phyloP scores from a whole-genome alignment of 2,113 vertebrate species.

The Phaethornis superciliosus region DNA sequence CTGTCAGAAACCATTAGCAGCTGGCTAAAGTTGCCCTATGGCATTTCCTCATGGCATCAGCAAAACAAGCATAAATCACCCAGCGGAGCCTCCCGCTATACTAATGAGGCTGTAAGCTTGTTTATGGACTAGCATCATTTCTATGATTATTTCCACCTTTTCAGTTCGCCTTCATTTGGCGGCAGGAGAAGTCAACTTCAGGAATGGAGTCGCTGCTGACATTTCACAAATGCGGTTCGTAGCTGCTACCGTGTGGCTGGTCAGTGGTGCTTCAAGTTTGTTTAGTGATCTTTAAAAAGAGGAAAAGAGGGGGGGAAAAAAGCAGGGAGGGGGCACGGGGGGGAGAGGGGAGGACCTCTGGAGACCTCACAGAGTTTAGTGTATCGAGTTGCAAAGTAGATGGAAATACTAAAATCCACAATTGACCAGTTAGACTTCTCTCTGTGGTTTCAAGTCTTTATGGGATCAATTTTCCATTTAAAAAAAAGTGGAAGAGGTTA shows the following conservation, averaged over 20 bases:
- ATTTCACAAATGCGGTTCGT: slow-evolving; percentile 77
- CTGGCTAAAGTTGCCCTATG: slow-evolving; percentile 92
- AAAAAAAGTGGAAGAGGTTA: slow-evolving; percentile 78
- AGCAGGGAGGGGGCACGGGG: background rate
- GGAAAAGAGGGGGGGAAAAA: background rate
- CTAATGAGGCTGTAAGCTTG: slow-evolving; percentile 97
- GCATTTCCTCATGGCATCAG: slow-evolving; percentile 92
- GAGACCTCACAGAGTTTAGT: slow-evolving; percentile 85
- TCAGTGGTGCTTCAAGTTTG: slow-evolving; percentile 75
- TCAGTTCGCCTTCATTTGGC: slow-evolving; percentile 85
- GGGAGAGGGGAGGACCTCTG: slow-evolving; percentile 68
- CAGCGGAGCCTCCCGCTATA: slow-evolving; percentile 88
- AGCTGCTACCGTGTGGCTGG: slow-evolving; percentile 77
- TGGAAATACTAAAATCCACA: slow-evolving; percentile 87
- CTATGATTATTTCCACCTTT: slow-evolving; percentile 95
- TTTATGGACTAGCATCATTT: slow-evolving; percentile 92
- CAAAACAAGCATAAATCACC: slow-evolving; percentile 90
- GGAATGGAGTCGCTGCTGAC: slow-evolving; percentile 76
- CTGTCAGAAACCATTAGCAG: slow-evolving; percentile 96
- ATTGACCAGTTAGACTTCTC: slow-evolving; percentile 79
- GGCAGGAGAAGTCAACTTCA: slow-evolving; percentile 80
- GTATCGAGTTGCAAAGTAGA: slow-evolving; percentile 87
- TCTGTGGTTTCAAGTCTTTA: slow-evolving; percentile 72
- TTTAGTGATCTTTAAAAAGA: slow-evolving; percentile 74
- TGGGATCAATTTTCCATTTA: slow-evolving; percentile 80